A percentile compares a stretch with the other conserved stretches of the same genome.
These are phyloP conservation scores for Panulirus ornatus DNA, from an alignment of 1,140 invertebrate genomes.

Conservation along the genomic window DNA sequence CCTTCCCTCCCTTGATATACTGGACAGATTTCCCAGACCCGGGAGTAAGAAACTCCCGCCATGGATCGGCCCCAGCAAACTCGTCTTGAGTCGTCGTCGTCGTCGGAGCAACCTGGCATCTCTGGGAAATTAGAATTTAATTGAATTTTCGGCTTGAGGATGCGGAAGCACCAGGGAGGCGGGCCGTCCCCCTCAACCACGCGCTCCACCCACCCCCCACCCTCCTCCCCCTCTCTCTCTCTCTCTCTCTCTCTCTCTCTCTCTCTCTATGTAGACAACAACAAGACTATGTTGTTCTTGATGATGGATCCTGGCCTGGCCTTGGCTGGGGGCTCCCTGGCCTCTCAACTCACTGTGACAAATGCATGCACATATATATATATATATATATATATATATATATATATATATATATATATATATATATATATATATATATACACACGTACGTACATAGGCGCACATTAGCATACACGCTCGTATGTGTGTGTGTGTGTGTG, in stretches of 20 bases:
- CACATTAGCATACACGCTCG: no score
- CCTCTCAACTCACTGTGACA: not conserved
- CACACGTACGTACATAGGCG: constrained; percentile 27
- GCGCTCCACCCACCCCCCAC: not conserved
- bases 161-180: constrained; percentile 34
- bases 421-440: constrained; percentile 39
- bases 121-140: constrained; percentile 73
- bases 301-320: no score
- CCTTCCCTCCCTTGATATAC: not conserved
- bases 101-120: constrained; percentile 49
- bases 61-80: not conserved
- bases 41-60: no score
- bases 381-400: not conserved
- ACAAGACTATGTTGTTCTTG: not conserved
- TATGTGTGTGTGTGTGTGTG: not conserved
- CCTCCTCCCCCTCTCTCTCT: constrained; percentile 16
- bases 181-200: not conserved
- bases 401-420: constrained; percentile 35
- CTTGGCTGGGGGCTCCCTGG: no score
- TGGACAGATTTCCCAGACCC: not conserved
- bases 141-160: constrained; percentile 71
- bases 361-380: not conserved
- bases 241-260: constrained; percentile 46
- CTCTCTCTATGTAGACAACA: not conserved
- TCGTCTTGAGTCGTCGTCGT: constrained; percentile 11